Conservation (phyloP, 2,888 invertebrate species). For the Eupithecia exiguata region DNA sequence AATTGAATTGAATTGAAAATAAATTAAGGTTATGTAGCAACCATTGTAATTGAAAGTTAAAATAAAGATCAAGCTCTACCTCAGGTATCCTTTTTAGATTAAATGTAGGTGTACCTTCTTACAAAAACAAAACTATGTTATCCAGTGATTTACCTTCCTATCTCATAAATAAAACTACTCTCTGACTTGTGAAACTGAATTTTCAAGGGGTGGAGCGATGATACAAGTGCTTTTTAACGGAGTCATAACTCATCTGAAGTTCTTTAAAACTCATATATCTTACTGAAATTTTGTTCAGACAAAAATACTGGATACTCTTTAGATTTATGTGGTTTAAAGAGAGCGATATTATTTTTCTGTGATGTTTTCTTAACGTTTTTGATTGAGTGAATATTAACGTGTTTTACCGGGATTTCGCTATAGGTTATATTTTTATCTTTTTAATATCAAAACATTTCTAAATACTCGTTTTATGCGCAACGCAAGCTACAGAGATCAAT, state of each 20-base stretch:
- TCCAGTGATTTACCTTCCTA: slow-evolving; percentile 6
- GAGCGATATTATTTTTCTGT: slow-evolving; percentile 22
- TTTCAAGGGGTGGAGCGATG: slow-evolving; percentile 33
- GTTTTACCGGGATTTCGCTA: neutral
- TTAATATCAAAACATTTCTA: neutral
- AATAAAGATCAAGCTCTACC: neutral
- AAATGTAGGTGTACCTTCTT: neutral
- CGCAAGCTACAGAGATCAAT: neutral
- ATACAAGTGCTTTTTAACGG: slow-evolving; percentile 43
- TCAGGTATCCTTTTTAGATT: neutral
- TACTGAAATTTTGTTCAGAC: slow-evolving; percentile 38
- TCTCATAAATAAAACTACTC: slow-evolving; percentile 35
- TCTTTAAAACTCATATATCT: slow-evolving; percentile 44
- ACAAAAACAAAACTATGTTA: slow-evolving; percentile 3
- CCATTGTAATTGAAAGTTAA: neutral
- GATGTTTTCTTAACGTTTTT: slow-evolving; percentile 20
- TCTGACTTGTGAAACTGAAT: slow-evolving; percentile 31
- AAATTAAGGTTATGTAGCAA: no score
- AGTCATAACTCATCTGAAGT: slow-evolving; percentile 43
- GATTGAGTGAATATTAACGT: neutral
- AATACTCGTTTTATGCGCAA: neutral
- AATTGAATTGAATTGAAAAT: no score
- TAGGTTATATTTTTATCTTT: neutral
- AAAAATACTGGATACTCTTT: slow-evolving; percentile 38
- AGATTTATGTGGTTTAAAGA: slow-evolving; percentile 42